Base-by-base conservation (phyloP, 2,797 vertebrate genomes). In the Muscicapa striata region DNA sequence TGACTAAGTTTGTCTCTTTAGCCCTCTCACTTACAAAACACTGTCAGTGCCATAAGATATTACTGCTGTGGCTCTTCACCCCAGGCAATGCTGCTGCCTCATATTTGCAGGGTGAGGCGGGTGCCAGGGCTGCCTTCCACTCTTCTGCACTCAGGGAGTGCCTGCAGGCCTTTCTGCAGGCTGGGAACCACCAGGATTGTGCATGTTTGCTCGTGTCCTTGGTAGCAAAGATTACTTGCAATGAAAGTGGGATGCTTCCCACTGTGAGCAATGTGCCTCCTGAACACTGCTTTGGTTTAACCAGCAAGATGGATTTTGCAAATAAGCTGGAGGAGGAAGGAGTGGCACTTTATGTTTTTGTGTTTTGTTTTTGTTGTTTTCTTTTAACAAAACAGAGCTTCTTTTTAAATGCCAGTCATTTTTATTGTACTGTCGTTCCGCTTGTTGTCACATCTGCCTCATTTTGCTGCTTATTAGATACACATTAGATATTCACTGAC, bases 151-250 rank as follows among this genome's bases (percentile, higher is more conserved):
- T 29, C 48, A 45, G 43, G 1, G 10, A 74, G 54, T 74, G 61
- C 62, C 69, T 32, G 23, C 68, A 81, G 77, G 38, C 74, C 87
- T 72, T 90, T 57, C 72, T 67, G 58, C 41, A n/a, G 73, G 24
- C 30, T 88, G 78, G 79, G 19, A 95, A 58, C 68, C 1, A 14
- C 69, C 41, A 57, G 86, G 73, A 86, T 93, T 76, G 59, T 58
- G 81, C 57, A 2, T 84, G 57, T 76, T 93, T 94, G 54, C 49
- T 58, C 0, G 18, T 91, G 94, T 88, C 95, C 95, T 92, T 89
- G 86, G 90, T 58, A 87, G 92, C 91, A 58, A 68, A 67, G 61
- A 90, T 88, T 66, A 15, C 59, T 86, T 69, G 18, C 46, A 89
- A 72, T 41, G 36, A 48, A n/a, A 30, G 15, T 0, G 0, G 34